Conservation (phyloP, 2,888 invertebrate genomes). For the Lobophora halterata region DNA sequence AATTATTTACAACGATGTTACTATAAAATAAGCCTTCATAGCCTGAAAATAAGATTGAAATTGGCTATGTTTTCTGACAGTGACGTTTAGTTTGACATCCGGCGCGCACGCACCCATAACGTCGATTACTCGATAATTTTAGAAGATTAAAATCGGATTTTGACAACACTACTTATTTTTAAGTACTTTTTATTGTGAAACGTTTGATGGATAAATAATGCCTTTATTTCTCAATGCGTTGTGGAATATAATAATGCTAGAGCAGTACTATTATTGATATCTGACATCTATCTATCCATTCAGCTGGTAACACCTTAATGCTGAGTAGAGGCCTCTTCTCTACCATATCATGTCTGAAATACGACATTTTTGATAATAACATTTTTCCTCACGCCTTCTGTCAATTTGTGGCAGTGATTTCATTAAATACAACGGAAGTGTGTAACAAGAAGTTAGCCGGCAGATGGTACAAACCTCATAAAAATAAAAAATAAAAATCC, state of each 20-base stretch:
- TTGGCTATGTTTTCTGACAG: conserved; percentile 6
- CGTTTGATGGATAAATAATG: conserved; percentile 36
- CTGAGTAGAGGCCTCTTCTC: no score
- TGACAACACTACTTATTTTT: conserved; percentile 66
- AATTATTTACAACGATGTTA: conserved; percentile 28
- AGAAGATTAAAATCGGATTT: conserved; percentile 68
- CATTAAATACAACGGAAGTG: no score
- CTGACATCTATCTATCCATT: no score
- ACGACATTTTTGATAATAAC: no score
- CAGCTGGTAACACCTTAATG: no score
- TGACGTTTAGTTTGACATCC: conserved; percentile 66
- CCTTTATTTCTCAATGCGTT: not conserved
- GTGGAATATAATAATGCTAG: not conserved
- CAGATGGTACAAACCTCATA: no score
- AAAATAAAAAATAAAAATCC: no score
- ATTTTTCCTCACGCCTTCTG: no score
- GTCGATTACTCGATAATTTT: conserved; percentile 78
- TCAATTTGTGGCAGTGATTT: no score
- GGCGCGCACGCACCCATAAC: conserved; percentile 71
- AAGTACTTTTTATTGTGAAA: conserved; percentile 42
- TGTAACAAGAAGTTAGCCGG: no score
- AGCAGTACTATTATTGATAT: not conserved
- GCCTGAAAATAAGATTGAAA: conserved; percentile 26
- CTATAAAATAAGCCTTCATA: conserved; percentile 27
- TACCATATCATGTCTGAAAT: no score